A percentile compares a stretch with the other conserved stretches of the same genome.
Conservation (phyloP, 2,888 invertebrate species). For the Heliconius ismenius region DNA sequence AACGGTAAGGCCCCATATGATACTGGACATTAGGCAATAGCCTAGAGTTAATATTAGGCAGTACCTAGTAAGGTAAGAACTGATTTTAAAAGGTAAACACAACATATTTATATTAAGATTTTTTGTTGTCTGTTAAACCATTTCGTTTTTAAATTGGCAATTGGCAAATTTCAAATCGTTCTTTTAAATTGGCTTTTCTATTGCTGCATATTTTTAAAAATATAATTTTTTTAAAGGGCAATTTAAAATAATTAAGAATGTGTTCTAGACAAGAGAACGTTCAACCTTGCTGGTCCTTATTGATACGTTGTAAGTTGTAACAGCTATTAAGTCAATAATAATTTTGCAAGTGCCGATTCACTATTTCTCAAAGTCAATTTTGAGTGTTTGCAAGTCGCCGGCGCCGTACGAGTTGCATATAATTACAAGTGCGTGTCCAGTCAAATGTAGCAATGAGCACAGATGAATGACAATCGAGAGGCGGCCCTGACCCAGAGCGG, state of each 20-base stretch:
- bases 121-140: too few species aligned
- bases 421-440: conserved; percentile 28
- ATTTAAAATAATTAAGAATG: background rate
- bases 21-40: too few species aligned
- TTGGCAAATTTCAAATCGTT: too few species aligned
- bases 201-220: too few species aligned
- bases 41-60: too few species aligned
- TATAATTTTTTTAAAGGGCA: too few species aligned
- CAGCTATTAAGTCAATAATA: conserved; percentile 30
- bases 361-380: conserved; percentile 28
- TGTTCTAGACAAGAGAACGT: conserved; percentile 15
- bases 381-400: conserved; percentile 18
- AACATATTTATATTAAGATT: too few species aligned
- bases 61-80: too few species aligned
- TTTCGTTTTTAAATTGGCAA: too few species aligned
- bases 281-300: conserved; percentile 25
- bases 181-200: too few species aligned
- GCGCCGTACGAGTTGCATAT: conserved; percentile 24
- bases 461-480: conserved; percentile 43
- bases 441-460: conserved; percentile 35
- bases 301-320: background rate
- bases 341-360: conserved; percentile 28
- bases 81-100: too few species aligned
- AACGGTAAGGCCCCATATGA: too few species aligned
- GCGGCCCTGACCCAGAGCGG: conserved; percentile 43